phyloP scores from a whole-genome alignment of 2,888 invertebrate species.

The Macrosiphum euphorbiae region DNA sequence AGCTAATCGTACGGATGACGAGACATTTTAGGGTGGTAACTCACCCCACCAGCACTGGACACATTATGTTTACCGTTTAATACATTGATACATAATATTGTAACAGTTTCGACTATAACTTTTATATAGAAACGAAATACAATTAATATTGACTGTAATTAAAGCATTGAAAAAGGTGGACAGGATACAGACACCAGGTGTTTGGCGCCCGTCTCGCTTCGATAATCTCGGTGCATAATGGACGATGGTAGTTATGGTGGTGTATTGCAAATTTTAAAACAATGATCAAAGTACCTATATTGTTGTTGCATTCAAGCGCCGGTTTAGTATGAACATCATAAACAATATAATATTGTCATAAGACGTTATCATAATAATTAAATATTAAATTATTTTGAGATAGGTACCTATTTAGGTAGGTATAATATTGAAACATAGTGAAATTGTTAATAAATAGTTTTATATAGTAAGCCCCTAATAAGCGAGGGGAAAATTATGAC shows the following conservation, averaged over 20 bases:
- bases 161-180: not conserved
- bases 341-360: not conserved
- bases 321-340: not conserved
- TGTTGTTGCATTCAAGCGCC: not conserved
- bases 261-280: slow-evolving; percentile 6
- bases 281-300: not conserved
- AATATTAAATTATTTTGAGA: not conserved
- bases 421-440: not conserved
- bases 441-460: not conserved
- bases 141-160: not conserved
- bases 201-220: not conserved
- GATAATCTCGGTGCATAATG: not conserved
- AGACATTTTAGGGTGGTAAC: not conserved
- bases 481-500: not conserved
- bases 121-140: not conserved
- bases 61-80: not conserved
- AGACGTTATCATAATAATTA: not conserved
- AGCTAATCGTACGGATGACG: not conserved
- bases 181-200: not conserved
- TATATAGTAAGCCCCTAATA: not conserved
- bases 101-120: not conserved
- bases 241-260: not conserved
- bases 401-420: not conserved
- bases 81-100: not conserved
- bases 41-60: not conserved